phyloP scores from a whole-genome alignment of 2,797 vertebrate genomes.

The Pteronotus mesoamericanus region DNA sequence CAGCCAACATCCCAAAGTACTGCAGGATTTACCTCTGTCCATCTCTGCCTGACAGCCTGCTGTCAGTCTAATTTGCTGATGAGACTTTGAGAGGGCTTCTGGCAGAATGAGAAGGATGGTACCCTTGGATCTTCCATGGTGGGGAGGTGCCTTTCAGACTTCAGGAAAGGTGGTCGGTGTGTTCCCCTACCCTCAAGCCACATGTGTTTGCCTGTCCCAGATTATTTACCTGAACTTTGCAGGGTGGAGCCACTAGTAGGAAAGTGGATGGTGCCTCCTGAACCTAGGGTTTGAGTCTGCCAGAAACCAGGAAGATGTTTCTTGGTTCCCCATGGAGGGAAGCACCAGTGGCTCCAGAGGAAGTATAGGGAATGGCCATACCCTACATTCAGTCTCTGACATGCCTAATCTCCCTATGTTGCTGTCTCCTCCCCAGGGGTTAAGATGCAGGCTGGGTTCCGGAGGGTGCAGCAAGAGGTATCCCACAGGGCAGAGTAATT shows the following conservation, averaged over 20 bases:
- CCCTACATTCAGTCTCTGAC: not conserved
- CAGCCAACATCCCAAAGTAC: no score
- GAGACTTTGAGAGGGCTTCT: not conserved
- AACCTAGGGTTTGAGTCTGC: not conserved
- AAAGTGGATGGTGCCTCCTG: not conserved
- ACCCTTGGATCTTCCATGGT: not conserved
- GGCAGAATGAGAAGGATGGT: not conserved
- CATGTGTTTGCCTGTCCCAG: not conserved
- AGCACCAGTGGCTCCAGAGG: not conserved
- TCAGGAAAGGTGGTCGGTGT: not conserved
- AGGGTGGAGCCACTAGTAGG: not conserved
- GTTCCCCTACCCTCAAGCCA: not conserved
- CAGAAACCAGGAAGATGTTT: not conserved
- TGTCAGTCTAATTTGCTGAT: not conserved
- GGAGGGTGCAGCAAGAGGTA: not conserved
- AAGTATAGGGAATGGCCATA: not conserved
- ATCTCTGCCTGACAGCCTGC: not conserved
- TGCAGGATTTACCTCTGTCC: not conserved
- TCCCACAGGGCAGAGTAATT: not conserved
- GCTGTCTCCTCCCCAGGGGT: not conserved
- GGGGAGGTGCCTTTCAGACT: not conserved
- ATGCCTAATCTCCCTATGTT: not conserved
- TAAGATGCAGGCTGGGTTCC: not conserved
- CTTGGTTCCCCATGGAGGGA: not conserved
- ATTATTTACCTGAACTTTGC: not conserved